Base-by-base conservation (phyloP, 1,140 invertebrate genomes). In the Drosophila equinoxialis region DNA sequence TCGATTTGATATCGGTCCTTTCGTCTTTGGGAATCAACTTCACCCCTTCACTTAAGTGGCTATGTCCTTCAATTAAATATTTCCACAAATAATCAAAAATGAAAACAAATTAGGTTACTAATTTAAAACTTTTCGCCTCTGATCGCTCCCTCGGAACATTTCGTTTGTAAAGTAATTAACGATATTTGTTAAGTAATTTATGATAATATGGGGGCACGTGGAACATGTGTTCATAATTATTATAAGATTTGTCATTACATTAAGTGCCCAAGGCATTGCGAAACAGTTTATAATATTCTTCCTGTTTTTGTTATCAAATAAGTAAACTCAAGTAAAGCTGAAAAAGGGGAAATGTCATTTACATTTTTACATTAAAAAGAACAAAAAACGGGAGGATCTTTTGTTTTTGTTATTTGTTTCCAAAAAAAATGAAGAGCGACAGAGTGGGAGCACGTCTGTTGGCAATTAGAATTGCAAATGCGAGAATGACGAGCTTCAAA, bases 381-480 rank as follows among this genome's bases (percentile, higher is more conserved):
- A 17, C 6, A 17, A 20, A 20, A 66, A 13, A 3, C 37, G 33
- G 45, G 23, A 55, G 57, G 14, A 39, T 65, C 13, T 67, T 58
- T 61, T 55, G 59, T 71, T 71, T 71, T 74, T 64, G 59, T 65
- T 58, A 61, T 59, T 65, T 61, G 60, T 70, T 64, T 71, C 41
- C 0, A 17, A 17, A 17, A 17, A 61, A 74, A 86, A 87, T 86
- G 79, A 79, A 74, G 11, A 39, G 37, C 66, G 30, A 39, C 10
- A 4, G 37, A 13, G 69, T 66, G 30, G 55, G 17, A 2, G 45
- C 45, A 66, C 72, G 68, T 76, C 65, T 71, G 66, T 69, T 71
- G 66, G 72, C 76, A 86, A 86, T 86, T 86, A 86, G 83, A 86
- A 86, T 87, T 86, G 82, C 82, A 86, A 86, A 86, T 86, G 67